Evolutionary conservation across 2,113 vertebrate species (phyloP).

Genomic region (Vireo altiloquus): DNA sequence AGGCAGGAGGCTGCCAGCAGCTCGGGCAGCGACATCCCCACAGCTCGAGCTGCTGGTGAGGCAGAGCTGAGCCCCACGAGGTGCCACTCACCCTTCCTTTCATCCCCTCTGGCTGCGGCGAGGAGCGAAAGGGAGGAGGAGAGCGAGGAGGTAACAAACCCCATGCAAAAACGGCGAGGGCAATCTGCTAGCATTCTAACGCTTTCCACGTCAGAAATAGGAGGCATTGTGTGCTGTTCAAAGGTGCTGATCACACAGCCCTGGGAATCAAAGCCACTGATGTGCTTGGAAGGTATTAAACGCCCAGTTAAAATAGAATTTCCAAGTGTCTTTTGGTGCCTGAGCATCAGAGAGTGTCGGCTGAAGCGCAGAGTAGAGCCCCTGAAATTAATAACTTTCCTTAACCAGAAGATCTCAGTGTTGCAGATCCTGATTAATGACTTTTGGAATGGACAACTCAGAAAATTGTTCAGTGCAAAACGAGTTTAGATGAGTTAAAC

Average conservation of each 20-base stretch:
- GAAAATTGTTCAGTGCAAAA: not conserved
- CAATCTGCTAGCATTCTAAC: conserved; percentile 13
- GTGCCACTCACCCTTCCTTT: not conserved
- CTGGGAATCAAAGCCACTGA: not conserved
- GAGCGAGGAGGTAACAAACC: not conserved
- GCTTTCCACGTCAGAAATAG: not conserved
- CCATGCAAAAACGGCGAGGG: conserved; percentile 11
- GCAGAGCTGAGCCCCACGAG: conserved; percentile 2
- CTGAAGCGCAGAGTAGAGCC: not conserved
- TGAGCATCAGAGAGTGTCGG: not conserved
- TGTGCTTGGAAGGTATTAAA: not conserved
- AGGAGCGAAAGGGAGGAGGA: not conserved
- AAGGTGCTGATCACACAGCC: conserved; percentile 34
- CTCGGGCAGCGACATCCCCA: not conserved
- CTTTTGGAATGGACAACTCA: not conserved
- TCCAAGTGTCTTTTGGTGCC: not conserved
- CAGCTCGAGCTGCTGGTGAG: not conserved
- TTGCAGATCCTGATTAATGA: not conserved
- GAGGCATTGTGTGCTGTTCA: not conserved
- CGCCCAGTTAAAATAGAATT: not conserved
- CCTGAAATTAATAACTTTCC: not conserved
- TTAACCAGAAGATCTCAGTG: not conserved
- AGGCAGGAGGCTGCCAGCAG: not conserved
- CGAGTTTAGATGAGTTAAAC: not conserved
- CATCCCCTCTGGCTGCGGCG: not conserved